Base-by-base conservation (phyloP, 2,797 vertebrate species). In the Harpagifer antarcticus region DNA sequence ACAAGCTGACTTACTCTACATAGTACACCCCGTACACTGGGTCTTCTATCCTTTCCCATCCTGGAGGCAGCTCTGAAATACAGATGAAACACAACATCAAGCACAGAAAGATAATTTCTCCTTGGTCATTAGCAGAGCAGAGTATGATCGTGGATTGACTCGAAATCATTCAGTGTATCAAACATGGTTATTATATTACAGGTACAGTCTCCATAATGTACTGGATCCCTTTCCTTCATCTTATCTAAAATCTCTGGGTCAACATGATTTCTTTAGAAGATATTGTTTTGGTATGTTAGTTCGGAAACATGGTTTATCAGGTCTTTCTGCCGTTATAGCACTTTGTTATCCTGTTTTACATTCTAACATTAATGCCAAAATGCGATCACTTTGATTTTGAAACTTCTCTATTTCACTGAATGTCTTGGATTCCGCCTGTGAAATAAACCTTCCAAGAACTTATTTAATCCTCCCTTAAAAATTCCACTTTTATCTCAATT, bases 11-110 rank as follows among this genome's bases (percentile, higher is more conserved):
- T 98, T 96, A 99, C 98, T 99, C 98, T 88, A 99, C 98, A 94
- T 99, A 99, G 95, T 99, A 99, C 85, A 99, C 95, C 86, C 98
- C 98, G 68, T 99, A 99, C 83, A 99, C 96, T 0, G 98, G 98
- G 91, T 99, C 98, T 84, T 99, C 98, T 88, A 99, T 99, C 94
- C 98, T 97, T 93, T 99, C 98, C 98, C 98, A 99, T 88, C 98
- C 98, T 89, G 97, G 95, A 90, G 98, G 98, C 89, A 99, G 93
- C 91, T 99, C 98, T 99, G 92, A 85, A 95, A 96, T 85, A 59
- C 81, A 88, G 84, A 94, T 60, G 19, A 12, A 15, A 72, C 10
- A 53, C 43, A 64, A 40, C 40, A 52, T 62, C 74, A 74, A 74
- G 80, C 52, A 71, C 16, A 44, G 6, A 57, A 17, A 55, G 44